Conservation (phyloP, 2,797 vertebrate genomes). For the Mus minutoides region DNA sequence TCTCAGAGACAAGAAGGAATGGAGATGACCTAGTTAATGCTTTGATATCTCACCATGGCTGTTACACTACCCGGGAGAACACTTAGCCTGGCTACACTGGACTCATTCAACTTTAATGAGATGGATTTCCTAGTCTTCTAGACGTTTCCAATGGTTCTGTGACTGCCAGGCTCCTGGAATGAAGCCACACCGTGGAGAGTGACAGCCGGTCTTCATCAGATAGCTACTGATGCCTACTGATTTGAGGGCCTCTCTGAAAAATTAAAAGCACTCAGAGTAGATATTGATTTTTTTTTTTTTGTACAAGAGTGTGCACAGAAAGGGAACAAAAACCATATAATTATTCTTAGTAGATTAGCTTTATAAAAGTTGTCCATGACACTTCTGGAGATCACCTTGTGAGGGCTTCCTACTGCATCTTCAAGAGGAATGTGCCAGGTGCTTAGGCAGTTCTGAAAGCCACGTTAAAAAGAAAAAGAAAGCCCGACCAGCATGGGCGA, state of each 20-base stretch:
- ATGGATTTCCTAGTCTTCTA: conserved; percentile 10
- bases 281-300: conserved; percentile 50
- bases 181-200: neutral
- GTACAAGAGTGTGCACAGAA: neutral
- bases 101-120: conserved; percentile 47
- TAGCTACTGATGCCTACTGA: conserved; percentile 20
- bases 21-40: neutral
- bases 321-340: neutral
- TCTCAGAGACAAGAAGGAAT: neutral
- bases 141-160: neutral
- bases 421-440: neutral
- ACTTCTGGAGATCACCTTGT: neutral
- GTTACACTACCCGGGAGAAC: neutral
- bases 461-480: neutral
- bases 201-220: neutral
- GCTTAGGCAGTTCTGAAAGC: neutral
- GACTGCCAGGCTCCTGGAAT: neutral
- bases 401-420: neutral
- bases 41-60: neutral
- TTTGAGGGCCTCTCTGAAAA: conserved; percentile 33
- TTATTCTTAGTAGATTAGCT: conserved; percentile 10
- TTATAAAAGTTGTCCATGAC: neutral
- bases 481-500: neutral
- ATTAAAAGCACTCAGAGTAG: neutral
- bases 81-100: neutral